A percentile compares a stretch with the other conserved stretches of the same genome.
Conservation (phyloP, 2,888 invertebrate genomes). For the Tenthredo amoena region DNA sequence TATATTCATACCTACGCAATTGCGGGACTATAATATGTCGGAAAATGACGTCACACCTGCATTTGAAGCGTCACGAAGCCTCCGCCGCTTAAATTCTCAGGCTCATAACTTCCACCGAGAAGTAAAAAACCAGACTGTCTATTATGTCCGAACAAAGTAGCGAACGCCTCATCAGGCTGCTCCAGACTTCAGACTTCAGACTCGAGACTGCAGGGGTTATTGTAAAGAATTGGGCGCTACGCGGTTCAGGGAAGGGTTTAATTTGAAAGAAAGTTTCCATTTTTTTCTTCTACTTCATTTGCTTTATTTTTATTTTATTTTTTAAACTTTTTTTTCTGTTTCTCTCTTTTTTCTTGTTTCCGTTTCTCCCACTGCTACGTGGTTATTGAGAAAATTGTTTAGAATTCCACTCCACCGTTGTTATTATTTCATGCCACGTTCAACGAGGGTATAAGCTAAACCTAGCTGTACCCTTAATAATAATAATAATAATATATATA, state of each 20-base stretch:
- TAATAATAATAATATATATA: background rate
- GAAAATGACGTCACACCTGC: conserved; percentile 13
- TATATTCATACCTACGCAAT: background rate
- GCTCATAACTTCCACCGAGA: background rate
- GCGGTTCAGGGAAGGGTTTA: conserved; percentile 21
- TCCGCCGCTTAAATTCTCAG: background rate
- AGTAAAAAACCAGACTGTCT: conserved; percentile 29
- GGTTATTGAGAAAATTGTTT: conserved; percentile 23
- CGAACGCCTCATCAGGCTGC: conserved; percentile 30
- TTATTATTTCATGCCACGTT: conserved; percentile 45
- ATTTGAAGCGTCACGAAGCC: conserved; percentile 5
- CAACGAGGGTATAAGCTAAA: background rate
- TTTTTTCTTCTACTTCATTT: background rate
- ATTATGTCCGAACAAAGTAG: conserved; percentile 39
- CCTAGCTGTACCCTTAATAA: background rate
- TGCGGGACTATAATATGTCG: background rate
- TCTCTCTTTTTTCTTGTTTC: too few relatives aligned
- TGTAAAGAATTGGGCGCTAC: conserved; percentile 16
- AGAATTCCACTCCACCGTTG: conserved; percentile 16
- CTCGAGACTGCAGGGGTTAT: conserved; percentile 18
- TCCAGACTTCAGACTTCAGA: conserved; percentile 25
- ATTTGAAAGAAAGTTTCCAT: conserved; percentile 26
- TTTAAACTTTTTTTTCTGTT: background rate
- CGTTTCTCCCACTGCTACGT: background rate
- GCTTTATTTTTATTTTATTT: background rate